Evolutionary conservation across 1,140 invertebrate species (phyloP), one percentile per base, ranked within the genome.

Genomic region (Drosophila kurseongensis): DNA sequence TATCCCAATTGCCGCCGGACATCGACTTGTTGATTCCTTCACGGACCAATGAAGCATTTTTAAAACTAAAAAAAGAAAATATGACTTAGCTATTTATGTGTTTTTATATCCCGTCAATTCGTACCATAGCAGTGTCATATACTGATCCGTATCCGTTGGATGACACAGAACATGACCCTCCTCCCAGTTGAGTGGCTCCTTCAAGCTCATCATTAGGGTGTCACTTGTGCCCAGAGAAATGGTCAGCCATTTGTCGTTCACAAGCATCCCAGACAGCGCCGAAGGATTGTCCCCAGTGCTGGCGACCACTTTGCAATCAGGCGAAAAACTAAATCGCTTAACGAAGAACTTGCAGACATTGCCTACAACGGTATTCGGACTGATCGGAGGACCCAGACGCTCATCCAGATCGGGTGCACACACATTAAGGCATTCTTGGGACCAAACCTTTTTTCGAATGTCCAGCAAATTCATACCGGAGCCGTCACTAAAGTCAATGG

Each of bases 391-490:
- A 0, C 96, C 97, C 14, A 99, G 90, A 91, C 95, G 96, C 40
- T 93, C 90, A 58, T 93, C 93, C 69, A 98, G 93, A 69, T 95
- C 94, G 5, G 95, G 94, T 58, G 95, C 96, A 91, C 95, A 95
- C 7, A 94, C 96, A 93, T 97, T 94, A 5, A 98, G 91, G 84
- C 97, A 95, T 18, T 94, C 86, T 35, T 95, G 91, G 65, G 95
- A 94, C 98, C 98, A 99, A 42, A 93, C 93, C 93, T 96, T 97
- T 0, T 92, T 94, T 36, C 93, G 94, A 41, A 99, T 97, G 92
- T 99, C 95, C 61, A 99, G 93, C 13, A 99, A 93, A 93, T 99
- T 99, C 98, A 99, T 99, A 32, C 98, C 98, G 4, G 98, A 99
- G 1, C 96, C 98, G 93, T 99, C 98, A 0, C 97, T 95, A 69